These are phyloP conservation scores for Temnothorax curvispinosus DNA, from an alignment of 1,140 invertebrate species.

Conservation along the genomic window DNA sequence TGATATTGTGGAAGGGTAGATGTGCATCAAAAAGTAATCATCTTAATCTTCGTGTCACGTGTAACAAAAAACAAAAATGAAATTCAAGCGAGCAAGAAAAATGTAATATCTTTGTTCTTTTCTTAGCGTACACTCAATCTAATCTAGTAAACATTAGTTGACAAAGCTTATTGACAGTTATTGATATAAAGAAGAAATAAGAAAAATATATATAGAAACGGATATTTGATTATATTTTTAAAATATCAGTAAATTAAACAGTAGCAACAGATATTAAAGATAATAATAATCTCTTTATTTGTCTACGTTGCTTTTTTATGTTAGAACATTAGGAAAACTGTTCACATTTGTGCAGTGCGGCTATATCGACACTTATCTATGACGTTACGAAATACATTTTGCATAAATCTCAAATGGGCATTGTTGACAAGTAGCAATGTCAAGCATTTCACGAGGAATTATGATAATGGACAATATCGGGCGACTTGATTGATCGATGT, in stretches of 20 bases:
- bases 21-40: not conserved
- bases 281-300: not conserved
- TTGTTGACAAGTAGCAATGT: slow-evolving; percentile 27
- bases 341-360: not conserved
- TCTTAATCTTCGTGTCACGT: not conserved
- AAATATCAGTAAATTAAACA: not conserved
- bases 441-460: slow-evolving; percentile 8
- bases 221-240: not conserved
- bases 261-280: not conserved
- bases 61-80: not conserved
- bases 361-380: slow-evolving; percentile 2
- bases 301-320: not conserved
- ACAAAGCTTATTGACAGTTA: too few relatives aligned
- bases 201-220: not conserved
- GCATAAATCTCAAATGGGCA: slow-evolving; percentile 30
- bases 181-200: not conserved
- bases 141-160: not conserved
- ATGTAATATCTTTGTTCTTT: not conserved
- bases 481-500: slow-evolving; percentile 25
- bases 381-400: slow-evolving; percentile 3
- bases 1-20: not conserved
- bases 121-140: not conserved
- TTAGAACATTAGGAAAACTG: not conserved
- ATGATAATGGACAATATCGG: slow-evolving; percentile 21
- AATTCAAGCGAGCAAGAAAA: not conserved